Conservation (phyloP, 2,888 invertebrate genomes). For the Seira sanloemensis region DNA sequence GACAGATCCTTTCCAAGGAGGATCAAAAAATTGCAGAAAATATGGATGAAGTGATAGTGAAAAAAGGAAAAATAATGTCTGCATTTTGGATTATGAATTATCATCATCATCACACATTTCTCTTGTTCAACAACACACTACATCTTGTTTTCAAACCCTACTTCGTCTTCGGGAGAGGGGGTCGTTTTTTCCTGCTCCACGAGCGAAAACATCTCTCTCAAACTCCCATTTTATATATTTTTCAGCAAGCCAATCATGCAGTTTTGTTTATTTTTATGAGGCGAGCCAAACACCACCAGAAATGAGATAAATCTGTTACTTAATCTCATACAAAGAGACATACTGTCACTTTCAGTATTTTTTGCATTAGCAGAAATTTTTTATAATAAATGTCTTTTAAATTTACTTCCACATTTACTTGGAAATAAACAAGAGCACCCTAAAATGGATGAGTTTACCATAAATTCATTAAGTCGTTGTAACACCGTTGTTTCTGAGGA, state of each 20-base stretch:
- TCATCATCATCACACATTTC: no score
- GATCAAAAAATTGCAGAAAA: no score
- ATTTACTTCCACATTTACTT: no score
- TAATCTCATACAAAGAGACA: not conserved
- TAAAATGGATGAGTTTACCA: no score
- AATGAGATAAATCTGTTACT: not conserved
- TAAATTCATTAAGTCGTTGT: no score
- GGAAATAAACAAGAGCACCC: no score
- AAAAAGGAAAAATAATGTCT: not conserved
- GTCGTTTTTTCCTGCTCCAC: not conserved
- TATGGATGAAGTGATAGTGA: not conserved
- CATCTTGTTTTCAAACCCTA: not conserved
- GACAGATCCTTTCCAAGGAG: not conserved
- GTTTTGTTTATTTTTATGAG: slow-evolving; percentile 6
- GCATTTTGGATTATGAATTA: slow-evolving; percentile 5
- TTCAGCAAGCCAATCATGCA: not conserved
- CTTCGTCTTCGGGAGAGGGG: not conserved
- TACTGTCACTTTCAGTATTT: slow-evolving; percentile 11
- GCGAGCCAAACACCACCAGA: not conserved
- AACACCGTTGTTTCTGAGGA: no score
- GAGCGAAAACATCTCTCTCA: not conserved
- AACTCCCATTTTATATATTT: not conserved
- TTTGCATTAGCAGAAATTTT: no score
- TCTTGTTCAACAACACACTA: not conserved
- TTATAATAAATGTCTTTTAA: no score